Evolutionary conservation across 2,797 vertebrate species (phyloP).

Genomic region (Glossophaga mutica): DNA sequence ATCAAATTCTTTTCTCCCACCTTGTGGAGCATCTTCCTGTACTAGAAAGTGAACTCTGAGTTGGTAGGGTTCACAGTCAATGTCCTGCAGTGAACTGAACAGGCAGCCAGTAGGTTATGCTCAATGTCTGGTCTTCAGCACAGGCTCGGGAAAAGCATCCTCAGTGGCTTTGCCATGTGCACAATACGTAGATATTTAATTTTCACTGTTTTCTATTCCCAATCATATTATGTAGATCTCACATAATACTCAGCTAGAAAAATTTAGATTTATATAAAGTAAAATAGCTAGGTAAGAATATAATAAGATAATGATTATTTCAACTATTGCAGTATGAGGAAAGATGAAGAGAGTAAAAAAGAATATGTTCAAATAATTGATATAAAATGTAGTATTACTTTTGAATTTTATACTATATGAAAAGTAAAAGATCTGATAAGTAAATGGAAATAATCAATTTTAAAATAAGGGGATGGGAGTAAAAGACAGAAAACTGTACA

Average conservation of each 20-base stretch:
- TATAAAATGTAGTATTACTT: background rate
- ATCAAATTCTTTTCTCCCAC: background rate
- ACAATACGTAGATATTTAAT: background rate
- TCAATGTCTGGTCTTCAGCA: background rate
- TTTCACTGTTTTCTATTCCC: background rate
- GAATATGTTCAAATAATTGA: background rate
- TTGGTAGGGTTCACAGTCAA: background rate
- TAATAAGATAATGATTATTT: background rate
- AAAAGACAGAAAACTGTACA: too few species aligned
- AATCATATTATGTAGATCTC: background rate
- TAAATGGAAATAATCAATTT: background rate
- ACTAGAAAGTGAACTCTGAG: background rate
- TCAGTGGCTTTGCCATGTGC: background rate
- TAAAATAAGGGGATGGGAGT: background rate
- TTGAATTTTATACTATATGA: background rate
- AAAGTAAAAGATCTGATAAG: background rate
- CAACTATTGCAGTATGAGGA: background rate
- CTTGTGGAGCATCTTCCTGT: background rate
- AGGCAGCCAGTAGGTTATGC: background rate
- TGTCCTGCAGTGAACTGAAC: background rate
- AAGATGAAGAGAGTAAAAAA: background rate
- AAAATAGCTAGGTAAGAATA: background rate
- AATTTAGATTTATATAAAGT: background rate
- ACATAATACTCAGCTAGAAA: background rate
- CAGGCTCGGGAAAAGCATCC: background rate